A percentile compares a stretch with the other conserved stretches of the same genome.
phyloP scores from a whole-genome alignment of 2,113 vertebrate genomes.

The Pseudorasbora parva region DNA sequence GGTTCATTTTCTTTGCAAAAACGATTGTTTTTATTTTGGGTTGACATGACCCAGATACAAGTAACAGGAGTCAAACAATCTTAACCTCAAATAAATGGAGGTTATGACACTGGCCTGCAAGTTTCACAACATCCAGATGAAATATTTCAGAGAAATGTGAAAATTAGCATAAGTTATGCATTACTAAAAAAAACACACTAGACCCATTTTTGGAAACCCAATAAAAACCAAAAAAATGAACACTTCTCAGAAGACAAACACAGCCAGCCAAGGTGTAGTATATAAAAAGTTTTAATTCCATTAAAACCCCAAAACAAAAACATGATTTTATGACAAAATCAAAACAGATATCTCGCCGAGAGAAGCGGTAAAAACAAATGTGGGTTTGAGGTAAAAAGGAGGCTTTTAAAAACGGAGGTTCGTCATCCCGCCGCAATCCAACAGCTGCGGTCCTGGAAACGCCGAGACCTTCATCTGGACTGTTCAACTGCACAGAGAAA shows the following conservation, averaged over 20 bases:
- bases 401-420: conserved; percentile 56
- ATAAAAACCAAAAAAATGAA: not conserved
- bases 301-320: conserved; percentile 63
- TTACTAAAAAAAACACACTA: not conserved
- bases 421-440: conserved; percentile 5
- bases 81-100: not conserved
- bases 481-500: conserved; percentile 74
- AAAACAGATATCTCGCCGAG: not conserved
- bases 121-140: not conserved
- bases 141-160: not conserved
- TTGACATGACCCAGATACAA: not conserved
- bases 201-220: not conserved
- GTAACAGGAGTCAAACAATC: not conserved
- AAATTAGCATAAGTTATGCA: not conserved
- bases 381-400: conserved; percentile 49
- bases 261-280: conserved; percentile 46
- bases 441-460: conserved; percentile 28
- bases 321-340: conserved; percentile 66
- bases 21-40: not conserved
- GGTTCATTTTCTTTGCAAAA: not conserved
- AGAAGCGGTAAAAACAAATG: conserved; percentile 66
- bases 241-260: not conserved
- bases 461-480: conserved; percentile 76
- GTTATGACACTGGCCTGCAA: not conserved
- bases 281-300: conserved; percentile 81